Evolutionary conservation across 2,888 invertebrate species (phyloP), one percentile per base, ranked within the genome.

Genomic region (Rhodophaea formosa): DNA sequence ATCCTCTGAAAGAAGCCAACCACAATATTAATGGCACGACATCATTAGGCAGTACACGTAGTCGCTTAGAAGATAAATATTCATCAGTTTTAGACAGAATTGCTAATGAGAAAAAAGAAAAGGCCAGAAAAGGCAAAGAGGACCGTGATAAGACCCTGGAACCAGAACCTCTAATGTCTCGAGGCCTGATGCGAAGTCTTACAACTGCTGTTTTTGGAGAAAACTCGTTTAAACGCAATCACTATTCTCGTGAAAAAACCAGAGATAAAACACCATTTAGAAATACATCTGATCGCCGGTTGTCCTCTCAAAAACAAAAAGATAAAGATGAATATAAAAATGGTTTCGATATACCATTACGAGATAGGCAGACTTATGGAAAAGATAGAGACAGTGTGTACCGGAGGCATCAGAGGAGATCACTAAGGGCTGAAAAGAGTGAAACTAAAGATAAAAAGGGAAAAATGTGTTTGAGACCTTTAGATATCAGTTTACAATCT

Each of bases 1-100:
- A 86, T 74, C 87, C 87, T 67, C 82, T 91, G 57, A 87, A 86
- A 68, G 91, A 92, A 76, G 74, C 91, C 66, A 88, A 91, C 74
- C 88, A 88, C 74, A 87, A 88, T 71, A 81, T 88, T 64, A 88
- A 90, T 61, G 78, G 67, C 62, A 75, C 81, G 12, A 75, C 86
- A 68, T 70, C 76, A 67, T 77, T 92, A 78, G 93, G 93, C 49
- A 88, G 87, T 61, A 94, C 95, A 29, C 92, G 95, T 55, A 94
- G 93, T 62, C 93, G 95, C 15, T 86, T 96, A 70, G 96, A 96
- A 86, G 95, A 96, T 77, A 96, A 96, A 82, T 96, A 96, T 83
- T 94, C 95, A 0, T 93, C 95, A 15, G 93, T 96, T 17, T 86
- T 96, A 70, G 95, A 96, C 74, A 93, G 93, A 73, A 94, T 95